Base-by-base conservation (phyloP, 2,113 vertebrate species). In the Neogobius melanostomus region DNA sequence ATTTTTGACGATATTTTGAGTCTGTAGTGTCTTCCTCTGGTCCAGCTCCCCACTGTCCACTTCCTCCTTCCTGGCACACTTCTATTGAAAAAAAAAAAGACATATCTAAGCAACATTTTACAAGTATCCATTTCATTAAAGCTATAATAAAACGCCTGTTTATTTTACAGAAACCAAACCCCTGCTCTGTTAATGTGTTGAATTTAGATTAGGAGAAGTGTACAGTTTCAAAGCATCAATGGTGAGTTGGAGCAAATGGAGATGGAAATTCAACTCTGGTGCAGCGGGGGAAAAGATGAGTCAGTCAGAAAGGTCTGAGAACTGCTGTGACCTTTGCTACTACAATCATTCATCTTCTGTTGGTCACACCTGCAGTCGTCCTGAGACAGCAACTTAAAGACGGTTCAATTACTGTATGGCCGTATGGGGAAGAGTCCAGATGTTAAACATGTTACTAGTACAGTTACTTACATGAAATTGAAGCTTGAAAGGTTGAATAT, bases 1-100 rank as follows among this genome's bases (percentile, higher is more conserved):
- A 57, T 91, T 63, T 84, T 95, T 98, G 50, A 80, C 84, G 15
- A 89, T 79, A 66, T 68, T 91, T 6, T 93, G 93, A 88, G 93
- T 90, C 76, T 96, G 95, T 53, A 99, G 89, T 8, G 95, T 98
- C 89, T 98, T 98, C 86, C 96, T 95, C 85, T 94, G 93, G 90
- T 99, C 97, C 17, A 99, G 93, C 1, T 95, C 95, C 84, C 86
- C 94, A 85, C 92, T 95, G 80, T 98, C 96, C 72, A 95, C 93
- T 86, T 95, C 95, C 12, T 93, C 91, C 0, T 91, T 93, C 82
- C 95, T 93, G 2, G 85, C 77, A 85, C 95, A 97, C 72, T 94
- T 98, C 97, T 99, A 79, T 53, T 64, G 75, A 50, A 5, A 64
- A 64, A 50, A 72, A 43, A 11, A 63, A 7, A 70, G 7, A 50